These are phyloP conservation scores for Smittia sp. DNA, from an alignment of 2,888 invertebrate species.

Conservation along the genomic window DNA sequence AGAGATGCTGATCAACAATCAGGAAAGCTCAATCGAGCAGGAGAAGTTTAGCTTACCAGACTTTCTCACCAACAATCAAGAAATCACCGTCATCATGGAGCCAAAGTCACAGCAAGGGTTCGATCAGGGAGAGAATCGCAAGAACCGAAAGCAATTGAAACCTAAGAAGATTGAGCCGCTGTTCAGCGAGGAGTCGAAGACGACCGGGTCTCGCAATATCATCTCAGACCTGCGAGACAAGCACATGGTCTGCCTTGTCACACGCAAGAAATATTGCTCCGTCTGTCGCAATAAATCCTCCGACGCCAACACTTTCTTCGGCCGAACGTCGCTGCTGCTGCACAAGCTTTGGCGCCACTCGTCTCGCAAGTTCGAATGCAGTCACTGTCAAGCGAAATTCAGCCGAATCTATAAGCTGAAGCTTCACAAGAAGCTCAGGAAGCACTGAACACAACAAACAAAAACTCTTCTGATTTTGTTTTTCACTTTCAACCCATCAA, in stretches of 20 bases:
- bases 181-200: constrained; percentile 1
- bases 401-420: constrained; percentile 48
- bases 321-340: constrained; percentile 54
- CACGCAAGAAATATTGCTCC: constrained; percentile 50
- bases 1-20: constrained; percentile 47
- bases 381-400: constrained; percentile 47
- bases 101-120: constrained; percentile 44
- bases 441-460: constrained; percentile 11
- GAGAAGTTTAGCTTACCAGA: constrained; percentile 44
- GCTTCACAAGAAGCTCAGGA: constrained; percentile 50
- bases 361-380: constrained; percentile 44
- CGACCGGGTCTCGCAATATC: constrained; percentile 43
- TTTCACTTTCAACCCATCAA: not conserved
- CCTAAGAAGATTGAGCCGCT: constrained; percentile 42
- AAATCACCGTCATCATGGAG: constrained; percentile 49
- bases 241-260: constrained; percentile 51
- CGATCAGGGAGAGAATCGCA: not conserved
- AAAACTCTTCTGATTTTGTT: not conserved
- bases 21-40: constrained; percentile 48
- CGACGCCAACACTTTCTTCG: constrained; percentile 54
- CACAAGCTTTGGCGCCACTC: constrained; percentile 58
- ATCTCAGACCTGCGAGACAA: constrained; percentile 49
- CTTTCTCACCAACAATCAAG: constrained; percentile 53
- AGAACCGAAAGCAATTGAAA: constrained; percentile 42
- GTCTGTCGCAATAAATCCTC: constrained; percentile 47